phyloP scores from a whole-genome alignment of 2,113 vertebrate genomes.

The Phaethornis superciliosus region DNA sequence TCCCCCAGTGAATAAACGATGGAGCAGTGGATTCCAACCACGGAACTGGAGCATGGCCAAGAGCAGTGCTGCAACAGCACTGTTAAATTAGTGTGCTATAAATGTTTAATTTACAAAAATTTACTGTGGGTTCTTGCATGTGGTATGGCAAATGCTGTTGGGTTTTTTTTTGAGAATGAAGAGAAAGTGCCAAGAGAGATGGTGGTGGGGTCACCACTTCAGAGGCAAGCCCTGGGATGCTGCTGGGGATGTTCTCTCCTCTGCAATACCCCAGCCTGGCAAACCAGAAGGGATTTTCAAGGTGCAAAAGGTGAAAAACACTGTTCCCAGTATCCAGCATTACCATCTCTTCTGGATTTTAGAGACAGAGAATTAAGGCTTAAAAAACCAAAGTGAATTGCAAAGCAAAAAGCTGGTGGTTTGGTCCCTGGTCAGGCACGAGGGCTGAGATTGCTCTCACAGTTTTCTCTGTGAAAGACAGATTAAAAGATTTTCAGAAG shows the following conservation, averaged over 20 bases:
- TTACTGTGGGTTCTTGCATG: neutral
- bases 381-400: neutral
- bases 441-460: neutral
- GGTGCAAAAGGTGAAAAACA: neutral
- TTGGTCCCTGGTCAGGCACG: accelerated
- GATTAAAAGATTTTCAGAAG: neutral
- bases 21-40: neutral
- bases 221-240: accelerated
- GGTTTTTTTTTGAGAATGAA: neutral
- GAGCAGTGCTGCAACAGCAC: neutral
- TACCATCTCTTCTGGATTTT: neutral
- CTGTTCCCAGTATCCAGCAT: accelerated
- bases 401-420: neutral
- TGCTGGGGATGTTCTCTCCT: neutral
- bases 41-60: neutral
- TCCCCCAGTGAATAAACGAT: neutral
- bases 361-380: neutral
- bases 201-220: accelerated
- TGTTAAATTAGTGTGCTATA: neutral
- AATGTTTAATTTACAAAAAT: constrained; percentile 1
- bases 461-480: neutral
- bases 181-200: accelerated
- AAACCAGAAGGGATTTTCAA: neutral
- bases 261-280: accelerated
- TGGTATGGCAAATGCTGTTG: accelerated